A percentile compares a stretch with the other conserved stretches of the same genome.
phyloP scores from a whole-genome alignment of 53 echinoderm and acorn worm genomes.

The Holothuria scabra region DNA sequence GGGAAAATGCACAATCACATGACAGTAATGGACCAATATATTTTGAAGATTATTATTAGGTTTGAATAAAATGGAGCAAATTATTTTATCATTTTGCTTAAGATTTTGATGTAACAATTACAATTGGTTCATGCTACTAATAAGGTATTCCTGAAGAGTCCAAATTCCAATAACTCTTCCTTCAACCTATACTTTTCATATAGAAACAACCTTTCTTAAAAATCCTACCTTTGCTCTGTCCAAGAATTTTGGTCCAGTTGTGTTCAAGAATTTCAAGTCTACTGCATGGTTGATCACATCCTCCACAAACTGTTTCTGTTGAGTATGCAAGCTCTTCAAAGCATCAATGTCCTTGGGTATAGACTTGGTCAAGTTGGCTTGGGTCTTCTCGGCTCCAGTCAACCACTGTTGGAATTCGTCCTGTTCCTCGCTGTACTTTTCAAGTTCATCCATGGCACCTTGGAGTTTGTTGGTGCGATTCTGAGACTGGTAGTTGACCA shows the following conservation, averaged over 20 bases:
- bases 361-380: conserved; percentile 59
- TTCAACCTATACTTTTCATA: too few species aligned
- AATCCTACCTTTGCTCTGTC: conserved; percentile 80
- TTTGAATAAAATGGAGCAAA: too few species aligned
- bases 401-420: conserved; percentile 83
- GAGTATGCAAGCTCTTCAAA: conserved; percentile 69
- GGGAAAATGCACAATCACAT: too few species aligned
- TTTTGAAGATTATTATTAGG: too few species aligned
- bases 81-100: too few species aligned
- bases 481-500: conserved; percentile 91
- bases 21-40: too few species aligned
- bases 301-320: conserved; percentile 81
- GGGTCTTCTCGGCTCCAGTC: conserved; percentile 72
- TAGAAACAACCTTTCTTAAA: background rate
- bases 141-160: too few species aligned
- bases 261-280: conserved; percentile 87
- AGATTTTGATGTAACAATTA: too few species aligned
- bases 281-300: conserved; percentile 82
- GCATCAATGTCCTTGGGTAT: conserved; percentile 74
- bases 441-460: conserved; percentile 73
- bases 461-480: conserved; percentile 81
- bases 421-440: conserved; percentile 80
- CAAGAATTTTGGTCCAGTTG: conserved; percentile 87
- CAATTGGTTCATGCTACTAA: too few species aligned
- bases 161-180: too few species aligned